Conservation (phyloP, 2,888 invertebrate species). For the Protodeltote pygarga region DNA sequence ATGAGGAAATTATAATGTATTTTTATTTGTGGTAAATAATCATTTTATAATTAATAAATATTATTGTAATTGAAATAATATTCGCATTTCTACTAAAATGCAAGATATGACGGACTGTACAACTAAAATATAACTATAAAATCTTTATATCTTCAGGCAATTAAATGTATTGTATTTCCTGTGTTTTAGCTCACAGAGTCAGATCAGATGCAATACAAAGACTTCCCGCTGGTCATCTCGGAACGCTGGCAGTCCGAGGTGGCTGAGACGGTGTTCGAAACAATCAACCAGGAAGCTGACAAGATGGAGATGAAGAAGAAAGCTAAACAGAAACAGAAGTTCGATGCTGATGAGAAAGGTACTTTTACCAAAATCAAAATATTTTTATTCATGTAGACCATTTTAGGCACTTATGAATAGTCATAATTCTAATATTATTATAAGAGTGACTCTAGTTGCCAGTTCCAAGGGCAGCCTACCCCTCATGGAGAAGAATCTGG, state of each 20-base stretch:
- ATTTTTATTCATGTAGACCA: neutral
- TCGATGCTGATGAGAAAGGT: constrained; percentile 98
- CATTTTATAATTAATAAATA: too few relatives aligned
- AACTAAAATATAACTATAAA: too few relatives aligned
- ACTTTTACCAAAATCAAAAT: neutral
- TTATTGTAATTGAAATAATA: too few relatives aligned
- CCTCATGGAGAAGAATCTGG: too few relatives aligned
- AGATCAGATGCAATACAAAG: constrained; percentile 99
- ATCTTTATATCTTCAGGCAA: too few relatives aligned
- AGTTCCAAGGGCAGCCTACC: too few relatives aligned
- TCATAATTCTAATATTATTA: too few relatives aligned
- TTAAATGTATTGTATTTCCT: neutral
- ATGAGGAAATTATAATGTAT: too few relatives aligned
- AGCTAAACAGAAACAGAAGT: constrained; percentile 97
- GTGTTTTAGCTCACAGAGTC: constrained; percentile 93
- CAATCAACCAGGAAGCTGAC: constrained; percentile 98
- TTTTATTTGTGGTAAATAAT: too few relatives aligned
- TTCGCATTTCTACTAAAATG: too few relatives aligned
- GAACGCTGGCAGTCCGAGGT: constrained; percentile 99
- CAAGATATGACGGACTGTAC: too few relatives aligned
- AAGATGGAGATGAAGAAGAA: constrained; percentile 97
- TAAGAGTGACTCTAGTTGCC: too few relatives aligned
- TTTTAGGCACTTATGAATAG: neutral
- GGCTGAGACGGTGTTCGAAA: constrained; percentile 99
- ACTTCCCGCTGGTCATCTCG: constrained; percentile 99